Base-by-base conservation (phyloP, 1,140 invertebrate genomes). In the Aleiodes sp. region DNA sequence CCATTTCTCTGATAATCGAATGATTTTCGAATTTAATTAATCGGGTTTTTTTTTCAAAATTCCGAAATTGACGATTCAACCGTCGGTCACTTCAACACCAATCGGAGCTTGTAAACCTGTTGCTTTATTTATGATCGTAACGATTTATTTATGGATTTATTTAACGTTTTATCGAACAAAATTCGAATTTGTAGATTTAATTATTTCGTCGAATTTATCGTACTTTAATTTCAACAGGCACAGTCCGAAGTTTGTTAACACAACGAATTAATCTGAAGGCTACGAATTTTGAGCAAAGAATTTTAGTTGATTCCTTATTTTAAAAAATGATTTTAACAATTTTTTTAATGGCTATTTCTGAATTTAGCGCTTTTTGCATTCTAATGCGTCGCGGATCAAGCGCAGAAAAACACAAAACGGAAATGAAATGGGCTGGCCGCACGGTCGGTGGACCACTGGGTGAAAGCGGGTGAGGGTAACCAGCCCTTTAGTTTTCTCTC, bases 401-500 rank as follows among this genome's bases (percentile, higher is more conserved):
- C 60, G 66, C 43, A 35, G 57, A 64, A 65, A 71, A 72, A 71
- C 31, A 46, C 56, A 70, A 62, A 61, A 72, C 62, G 33, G 21
- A 41, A 60, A 10, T 79, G 73, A 77, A 74, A 78, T 77, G 62
- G 74, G 71, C 76, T 79, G 78, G 41, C 16, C 69, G 74, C 76
- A 76, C 76, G 76, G 81, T 78, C 80, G 73, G 76, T 78, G 81
- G 81, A 84, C 81, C 83, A 80, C 82, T 83, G 80, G 41, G 33
- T 28, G 31, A 21, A 9, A 28, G 41, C 19, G 9, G 33, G 21
- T 63, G 43, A 56, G 60, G 60, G 59, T 63, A 16, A 60, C 29
- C 43, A 33, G 39, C n/a, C 52, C 46, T 31, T 16, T 57, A 26
- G 24, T 43, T 37, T 59, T 7, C 21, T 26, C 19, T 41, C 19